Conservation (phyloP, 2,797 vertebrate genomes). For the Sebastes hubbsi region DNA sequence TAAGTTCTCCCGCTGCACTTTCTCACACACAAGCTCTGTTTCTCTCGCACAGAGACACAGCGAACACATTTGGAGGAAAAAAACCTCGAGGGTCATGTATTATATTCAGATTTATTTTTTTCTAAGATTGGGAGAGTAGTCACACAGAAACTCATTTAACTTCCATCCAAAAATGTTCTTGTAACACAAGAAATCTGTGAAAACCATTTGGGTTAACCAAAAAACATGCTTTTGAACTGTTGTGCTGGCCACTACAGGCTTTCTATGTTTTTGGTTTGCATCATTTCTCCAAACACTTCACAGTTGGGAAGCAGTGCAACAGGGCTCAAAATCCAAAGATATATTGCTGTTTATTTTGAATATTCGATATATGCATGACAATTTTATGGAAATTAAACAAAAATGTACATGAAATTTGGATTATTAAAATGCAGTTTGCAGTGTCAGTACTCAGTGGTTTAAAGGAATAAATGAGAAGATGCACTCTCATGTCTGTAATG, state of each 20-base stretch:
- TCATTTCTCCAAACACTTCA: neutral
- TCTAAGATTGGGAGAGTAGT: neutral
- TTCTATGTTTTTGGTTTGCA: neutral
- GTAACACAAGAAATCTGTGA: neutral
- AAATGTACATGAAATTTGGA: neutral
- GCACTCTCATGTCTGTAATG: neutral
- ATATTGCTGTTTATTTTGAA: too few relatives aligned
- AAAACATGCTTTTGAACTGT: neutral
- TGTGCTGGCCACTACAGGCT: too few relatives aligned
- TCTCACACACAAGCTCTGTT: neutral
- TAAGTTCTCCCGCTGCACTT: slow-evolving; percentile 1
- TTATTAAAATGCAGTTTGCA: neutral
- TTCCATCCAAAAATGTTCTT: neutral
- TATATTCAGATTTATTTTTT: neutral
- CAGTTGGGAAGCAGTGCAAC: neutral
- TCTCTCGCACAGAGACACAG: neutral
- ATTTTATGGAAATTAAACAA: too few relatives aligned
- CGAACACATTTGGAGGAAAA: neutral
- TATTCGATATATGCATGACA: too few relatives aligned
- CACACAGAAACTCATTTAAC: neutral
- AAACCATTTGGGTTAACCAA: neutral
- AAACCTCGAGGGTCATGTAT: neutral
- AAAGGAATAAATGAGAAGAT: neutral
- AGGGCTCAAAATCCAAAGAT: neutral
- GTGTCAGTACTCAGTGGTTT: neutral